Conservation (phyloP, 2,113 vertebrate genomes). For the Diadophis punctatus region DNA sequence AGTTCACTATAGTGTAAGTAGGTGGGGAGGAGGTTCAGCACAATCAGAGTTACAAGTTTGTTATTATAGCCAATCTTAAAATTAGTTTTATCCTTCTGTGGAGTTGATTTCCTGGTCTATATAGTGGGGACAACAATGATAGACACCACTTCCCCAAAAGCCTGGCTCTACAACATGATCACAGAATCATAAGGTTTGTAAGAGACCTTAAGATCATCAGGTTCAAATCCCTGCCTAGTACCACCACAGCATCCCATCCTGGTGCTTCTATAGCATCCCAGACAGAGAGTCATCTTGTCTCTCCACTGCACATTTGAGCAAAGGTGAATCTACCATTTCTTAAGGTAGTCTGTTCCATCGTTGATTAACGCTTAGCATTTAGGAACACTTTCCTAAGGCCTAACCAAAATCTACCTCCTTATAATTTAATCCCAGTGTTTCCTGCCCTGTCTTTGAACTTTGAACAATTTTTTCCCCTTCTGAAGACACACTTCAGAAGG, state of each 20-base stretch:
- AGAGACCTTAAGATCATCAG: not conserved
- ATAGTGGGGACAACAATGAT: not conserved
- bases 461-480: not conserved
- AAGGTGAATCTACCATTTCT: not conserved
- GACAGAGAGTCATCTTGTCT: not conserved
- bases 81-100: not conserved
- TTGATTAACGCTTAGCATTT: not conserved
- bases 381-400: not conserved
- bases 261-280: not conserved
- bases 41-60: not conserved
- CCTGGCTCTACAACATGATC: not conserved
- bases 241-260: not conserved
- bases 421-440: not conserved
- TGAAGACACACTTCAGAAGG: not conserved
- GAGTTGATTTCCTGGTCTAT: not conserved
- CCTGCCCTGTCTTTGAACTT: not conserved
- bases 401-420: not conserved
- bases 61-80: not conserved
- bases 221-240: not conserved
- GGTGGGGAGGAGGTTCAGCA: not conserved
- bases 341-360: not conserved
- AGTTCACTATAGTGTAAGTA: not conserved
- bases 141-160: not conserved
- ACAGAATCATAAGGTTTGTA: not conserved
- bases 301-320: not conserved